A percentile compares a stretch with the other conserved stretches of the same genome.
Conservation (phyloP, 2,888 invertebrate genomes). For the Noctua janthina region DNA sequence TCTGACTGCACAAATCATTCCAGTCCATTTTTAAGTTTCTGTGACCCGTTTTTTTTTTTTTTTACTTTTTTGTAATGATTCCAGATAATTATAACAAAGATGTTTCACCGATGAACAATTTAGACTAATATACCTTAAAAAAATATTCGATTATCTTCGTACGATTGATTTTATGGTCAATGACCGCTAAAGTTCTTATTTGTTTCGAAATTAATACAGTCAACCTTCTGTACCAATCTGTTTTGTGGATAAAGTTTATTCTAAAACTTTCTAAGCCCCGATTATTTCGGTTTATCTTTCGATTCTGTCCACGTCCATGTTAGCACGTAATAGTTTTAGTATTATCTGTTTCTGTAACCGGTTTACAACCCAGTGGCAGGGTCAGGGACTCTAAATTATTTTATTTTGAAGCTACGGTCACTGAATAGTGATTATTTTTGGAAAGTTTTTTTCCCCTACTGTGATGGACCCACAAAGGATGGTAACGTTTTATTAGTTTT, state of each 20-base stretch:
- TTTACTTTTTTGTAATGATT: too few species aligned
- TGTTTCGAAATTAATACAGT: background rate
- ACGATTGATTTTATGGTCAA: background rate
- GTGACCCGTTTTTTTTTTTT: background rate
- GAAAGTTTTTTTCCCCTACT: background rate
- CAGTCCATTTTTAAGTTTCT: background rate
- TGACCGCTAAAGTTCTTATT: background rate
- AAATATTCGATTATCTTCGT: background rate
- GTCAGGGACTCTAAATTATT: slow-evolving; percentile 7
- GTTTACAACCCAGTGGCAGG: slow-evolving; percentile 12
- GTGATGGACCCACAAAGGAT: background rate
- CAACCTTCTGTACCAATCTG: background rate
- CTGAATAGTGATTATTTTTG: slow-evolving; percentile 8
- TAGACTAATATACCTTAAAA: background rate
- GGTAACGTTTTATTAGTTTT: background rate
- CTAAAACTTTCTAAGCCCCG: background rate
- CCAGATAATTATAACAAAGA: background rate
- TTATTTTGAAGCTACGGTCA: slow-evolving; percentile 10
- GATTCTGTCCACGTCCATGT: slow-evolving; percentile 38
- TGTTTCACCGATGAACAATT: background rate
- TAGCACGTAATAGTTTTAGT: slow-evolving; percentile 28
- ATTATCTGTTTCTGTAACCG: slow-evolving; percentile 15
- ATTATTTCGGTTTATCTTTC: background rate
- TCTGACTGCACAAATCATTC: background rate
- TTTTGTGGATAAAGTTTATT: background rate